Conservation (phyloP, 2,797 vertebrate genomes). For the Bovichtus diacanthus region DNA sequence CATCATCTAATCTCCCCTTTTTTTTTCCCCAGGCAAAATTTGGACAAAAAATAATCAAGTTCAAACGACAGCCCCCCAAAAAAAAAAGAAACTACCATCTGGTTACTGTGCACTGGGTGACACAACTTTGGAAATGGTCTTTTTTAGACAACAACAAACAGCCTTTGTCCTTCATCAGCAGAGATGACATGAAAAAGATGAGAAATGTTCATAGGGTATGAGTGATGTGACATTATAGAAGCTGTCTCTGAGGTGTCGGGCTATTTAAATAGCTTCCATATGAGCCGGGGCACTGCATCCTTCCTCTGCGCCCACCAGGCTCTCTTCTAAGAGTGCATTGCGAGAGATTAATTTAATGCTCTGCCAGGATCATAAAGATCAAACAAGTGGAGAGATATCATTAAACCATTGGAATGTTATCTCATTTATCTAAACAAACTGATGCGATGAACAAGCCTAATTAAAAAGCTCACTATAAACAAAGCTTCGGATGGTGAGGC, state of each 20-base stretch:
- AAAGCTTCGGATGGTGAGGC: conserved; percentile 89
- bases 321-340: conserved; percentile 83
- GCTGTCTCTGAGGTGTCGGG: conserved; percentile 72
- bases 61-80: conserved; percentile 57
- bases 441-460: conserved; percentile 96
- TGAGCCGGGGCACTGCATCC: conserved; percentile 64
- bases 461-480: conserved; percentile 97
- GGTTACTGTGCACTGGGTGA: conserved; percentile 68
- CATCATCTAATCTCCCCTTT: conserved; percentile 69
- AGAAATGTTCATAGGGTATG: conserved; percentile 63
- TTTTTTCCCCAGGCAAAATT: conserved; percentile 57
- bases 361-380: conserved; percentile 95
- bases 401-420: conserved; percentile 93
- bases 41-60: conserved; percentile 71
- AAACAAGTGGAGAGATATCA: conserved; percentile 97
- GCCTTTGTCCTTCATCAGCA: conserved; percentile 81
- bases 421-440: conserved; percentile 99
- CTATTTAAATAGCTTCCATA: conserved; percentile 73
- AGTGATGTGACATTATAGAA: conserved; percentile 75
- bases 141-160: conserved; percentile 78
- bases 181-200: conserved; percentile 75
- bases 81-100: conserved; percentile 72
- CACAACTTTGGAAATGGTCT: conserved; percentile 71
- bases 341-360: conserved; percentile 95
- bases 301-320: conserved; percentile 59